These are phyloP conservation scores for Ammospiza nelsoni DNA, from an alignment of 2,113 vertebrate genomes.

Conservation along the genomic window DNA sequence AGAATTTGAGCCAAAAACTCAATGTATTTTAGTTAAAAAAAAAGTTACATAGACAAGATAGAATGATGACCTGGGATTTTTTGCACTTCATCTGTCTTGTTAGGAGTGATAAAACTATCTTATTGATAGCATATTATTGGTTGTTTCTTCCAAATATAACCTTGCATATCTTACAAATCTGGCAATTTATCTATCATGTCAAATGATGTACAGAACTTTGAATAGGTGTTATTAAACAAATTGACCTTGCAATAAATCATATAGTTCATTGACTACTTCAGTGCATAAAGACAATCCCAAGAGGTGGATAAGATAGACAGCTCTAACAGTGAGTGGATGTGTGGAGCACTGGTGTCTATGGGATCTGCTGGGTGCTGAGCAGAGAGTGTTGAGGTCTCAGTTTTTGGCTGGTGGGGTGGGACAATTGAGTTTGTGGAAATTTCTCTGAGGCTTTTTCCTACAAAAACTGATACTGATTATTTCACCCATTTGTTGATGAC, in stretches of 20 bases:
- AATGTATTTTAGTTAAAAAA: not conserved
- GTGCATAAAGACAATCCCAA: not conserved
- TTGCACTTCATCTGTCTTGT: not conserved
- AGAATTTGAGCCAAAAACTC: not conserved
- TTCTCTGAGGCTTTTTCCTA: not conserved
- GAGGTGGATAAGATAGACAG: not conserved
- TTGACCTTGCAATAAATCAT: not conserved
- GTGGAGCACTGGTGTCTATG: not conserved
- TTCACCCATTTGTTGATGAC: not conserved
- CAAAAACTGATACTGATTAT: not conserved
- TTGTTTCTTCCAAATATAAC: not conserved
- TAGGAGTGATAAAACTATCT: not conserved
- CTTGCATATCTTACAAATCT: not conserved
- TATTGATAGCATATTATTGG: not conserved
- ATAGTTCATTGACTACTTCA: not conserved
- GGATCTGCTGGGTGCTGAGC: not conserved
- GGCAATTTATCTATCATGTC: not conserved
- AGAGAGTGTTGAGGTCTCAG: not conserved
- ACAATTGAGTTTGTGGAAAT: not conserved
- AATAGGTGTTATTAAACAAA: not conserved
- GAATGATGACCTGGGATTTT: not conserved
- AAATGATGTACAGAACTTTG: not conserved
- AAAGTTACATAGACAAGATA: not conserved
- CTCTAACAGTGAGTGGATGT: not conserved
- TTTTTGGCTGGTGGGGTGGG: not conserved